Base-by-base conservation (phyloP, 2,888 invertebrate species). In the Acronicta aceris region DNA sequence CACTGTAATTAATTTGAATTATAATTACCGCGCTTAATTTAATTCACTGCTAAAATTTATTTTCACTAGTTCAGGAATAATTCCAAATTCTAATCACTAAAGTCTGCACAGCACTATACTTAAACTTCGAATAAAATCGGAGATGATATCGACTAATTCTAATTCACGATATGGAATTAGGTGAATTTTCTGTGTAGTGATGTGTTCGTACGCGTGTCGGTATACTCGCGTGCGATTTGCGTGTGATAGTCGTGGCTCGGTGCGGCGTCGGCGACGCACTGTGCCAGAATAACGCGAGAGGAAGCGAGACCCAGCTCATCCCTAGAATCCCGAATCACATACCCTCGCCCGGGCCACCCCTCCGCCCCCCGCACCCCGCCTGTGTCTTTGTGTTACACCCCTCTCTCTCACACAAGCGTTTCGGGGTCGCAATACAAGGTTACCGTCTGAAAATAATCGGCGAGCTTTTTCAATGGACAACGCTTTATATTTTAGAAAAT, bases 261-360 rank as follows among this genome's bases (percentile, higher is more conserved):
- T 93, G 91, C 86, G 91, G 74, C 89, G 86, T 81, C 89, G 89
- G 89, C 92, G 89, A 84, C 94, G 93, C 83, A 85, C 94, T 87
- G 88, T 88, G 88, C 91, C 89, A 88, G 89, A 94, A 89, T 94
- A 94, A 91, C 91, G 79, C 77, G 93, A 89, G 93, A 91, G 91
- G 90, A 93, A 93, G 92, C 90, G 93, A 93, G 94, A 92, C 84
- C 87, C 88, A 88, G 90, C 93, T 93, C 95, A 95, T 95, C 92
- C 95, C 95, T 92, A 93, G 92, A 88, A 92, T 94, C 91, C 95
- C 94, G 89, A 93, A 93, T 89, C 94, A 89, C 85, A 91, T 91
- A 90, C 92, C 94, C 89, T 92, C 91, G 87, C 91, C 92, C 87
- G 89, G 90, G 86, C 89, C 90, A 86, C 86, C 89, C 86, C 85